Evolutionary conservation across 2,113 vertebrate genomes (phyloP).

Genomic region (Corythaeola cristata): DNA sequence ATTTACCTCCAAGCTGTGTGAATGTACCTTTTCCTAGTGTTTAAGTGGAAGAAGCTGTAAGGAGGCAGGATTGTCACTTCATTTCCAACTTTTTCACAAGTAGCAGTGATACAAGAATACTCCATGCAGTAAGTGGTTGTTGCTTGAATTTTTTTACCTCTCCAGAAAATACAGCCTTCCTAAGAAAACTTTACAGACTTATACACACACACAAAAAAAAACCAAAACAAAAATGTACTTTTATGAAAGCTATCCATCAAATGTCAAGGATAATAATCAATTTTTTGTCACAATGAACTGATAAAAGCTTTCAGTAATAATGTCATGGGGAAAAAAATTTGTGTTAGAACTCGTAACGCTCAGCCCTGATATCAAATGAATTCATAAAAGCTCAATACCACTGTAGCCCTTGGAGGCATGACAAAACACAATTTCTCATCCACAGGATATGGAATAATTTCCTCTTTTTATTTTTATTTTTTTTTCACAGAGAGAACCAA

Average conservation of each 20-base stretch:
- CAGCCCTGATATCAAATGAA: conserved; percentile 84
- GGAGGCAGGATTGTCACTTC: conserved; percentile 6
- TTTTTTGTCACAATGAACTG: conserved; percentile 94
- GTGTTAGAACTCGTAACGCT: conserved; percentile 82
- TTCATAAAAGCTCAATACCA: conserved; percentile 82
- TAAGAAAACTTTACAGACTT: conserved; percentile 58
- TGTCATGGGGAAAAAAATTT: conserved; percentile 85
- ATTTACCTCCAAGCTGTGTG: not conserved
- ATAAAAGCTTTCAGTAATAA: conserved; percentile 89
- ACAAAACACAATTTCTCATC: conserved; percentile 86
- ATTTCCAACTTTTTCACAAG: not conserved
- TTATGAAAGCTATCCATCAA: conserved; percentile 98
- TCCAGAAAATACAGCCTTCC: conserved; percentile 48
- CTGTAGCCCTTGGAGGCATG: conserved; percentile 86
- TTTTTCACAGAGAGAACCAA: conserved; percentile 61
- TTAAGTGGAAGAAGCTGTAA: not conserved
- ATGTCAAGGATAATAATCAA: conserved; percentile 96
- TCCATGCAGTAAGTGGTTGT: not conserved
- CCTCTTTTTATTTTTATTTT: conserved; percentile 57
- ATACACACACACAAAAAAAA: not conserved
- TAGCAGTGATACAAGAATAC: not conserved
- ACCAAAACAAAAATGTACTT: conserved; percentile 18
- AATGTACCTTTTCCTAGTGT: not conserved
- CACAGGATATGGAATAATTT: conserved; percentile 81
- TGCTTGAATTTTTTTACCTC: not conserved